Conservation (phyloP, 1,140 invertebrate genomes). For the Drosophila ficusphila region DNA sequence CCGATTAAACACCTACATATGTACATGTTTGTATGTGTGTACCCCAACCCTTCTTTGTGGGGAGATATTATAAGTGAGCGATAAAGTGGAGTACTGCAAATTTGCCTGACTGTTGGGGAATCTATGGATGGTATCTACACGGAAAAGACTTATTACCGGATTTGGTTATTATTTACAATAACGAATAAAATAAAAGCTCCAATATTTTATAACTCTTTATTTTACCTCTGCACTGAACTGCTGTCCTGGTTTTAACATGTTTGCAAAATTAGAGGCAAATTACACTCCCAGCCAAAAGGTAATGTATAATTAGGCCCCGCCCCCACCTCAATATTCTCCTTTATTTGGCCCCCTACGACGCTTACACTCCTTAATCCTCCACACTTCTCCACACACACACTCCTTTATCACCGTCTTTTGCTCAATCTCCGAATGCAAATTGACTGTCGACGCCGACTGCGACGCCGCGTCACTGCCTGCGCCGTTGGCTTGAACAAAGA, state of each 20-base stretch:
- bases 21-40: too few relatives aligned
- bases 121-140: neutral
- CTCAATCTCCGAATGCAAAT: slow-evolving; percentile 35
- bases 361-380: slow-evolving; percentile 19
- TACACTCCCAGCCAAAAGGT: neutral
- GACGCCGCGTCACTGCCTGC: slow-evolving; percentile 34
- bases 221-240: neutral
- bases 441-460: slow-evolving; percentile 36
- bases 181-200: too few relatives aligned
- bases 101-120: neutral
- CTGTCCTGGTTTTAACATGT: slow-evolving; percentile 8
- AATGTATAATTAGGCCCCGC: slow-evolving; percentile 16
- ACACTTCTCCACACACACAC: neutral
- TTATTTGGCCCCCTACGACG: neutral
- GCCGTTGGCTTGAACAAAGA: slow-evolving; percentile 56
- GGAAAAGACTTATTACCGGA: neutral
- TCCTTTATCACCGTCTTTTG: slow-evolving; percentile 20
- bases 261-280: neutral
- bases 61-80: neutral
- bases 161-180: neutral
- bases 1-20: slow-evolving; percentile 21
- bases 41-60: neutral
- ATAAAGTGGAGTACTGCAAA: slow-evolving; percentile 12
- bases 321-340: neutral
- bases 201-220: too few relatives aligned